Evolutionary conservation across 2,888 invertebrate genomes (phyloP), one percentile per base, ranked within the genome.

Genomic region (Mimas tiliae): DNA sequence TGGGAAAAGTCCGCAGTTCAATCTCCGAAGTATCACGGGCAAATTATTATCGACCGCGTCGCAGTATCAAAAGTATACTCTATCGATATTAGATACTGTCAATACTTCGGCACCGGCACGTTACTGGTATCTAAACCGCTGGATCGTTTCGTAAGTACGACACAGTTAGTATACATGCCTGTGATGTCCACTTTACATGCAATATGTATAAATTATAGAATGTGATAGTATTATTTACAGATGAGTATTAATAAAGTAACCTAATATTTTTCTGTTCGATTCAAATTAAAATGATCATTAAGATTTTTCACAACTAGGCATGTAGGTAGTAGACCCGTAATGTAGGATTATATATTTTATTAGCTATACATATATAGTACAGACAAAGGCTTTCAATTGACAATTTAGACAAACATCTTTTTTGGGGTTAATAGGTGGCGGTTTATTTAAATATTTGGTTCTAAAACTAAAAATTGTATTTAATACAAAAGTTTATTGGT

Each of bases 401-500:
- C 65, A 72, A 68, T 69, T 72, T 71, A 65, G 21, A 86, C 76
- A 90, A 90, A 90, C 85, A 90, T 89, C 81, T 82, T 86, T 27
- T 82, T 81, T 84, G 80, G 90, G 92, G 89, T 90, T 87, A 87
- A 87, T 86, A 90, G 93, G 93, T 91, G 89, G 87, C 83, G 88
- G 89, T 92, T 91, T 91, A 90, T 92, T 92, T 88, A 86, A 88
- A 86, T 90, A 90, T 89, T 90, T 90, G 89, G 62, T 91, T 93
- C 93, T 93, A 91, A 93, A 93, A 93, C 93, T 93, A 93, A 93
- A 93, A 92, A 89, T 91, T 93, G 92, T 93, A 93, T 93, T 93
- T 93, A 92, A 93, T 93, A 93, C 93, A 93, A 93, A 93, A 91
- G 90, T 93, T 93, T 93, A 93, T 93, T 93, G 93, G 93, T 93